These are phyloP conservation scores for Nicator chloris DNA, from an alignment of 2,113 vertebrate genomes.

Conservation along the genomic window DNA sequence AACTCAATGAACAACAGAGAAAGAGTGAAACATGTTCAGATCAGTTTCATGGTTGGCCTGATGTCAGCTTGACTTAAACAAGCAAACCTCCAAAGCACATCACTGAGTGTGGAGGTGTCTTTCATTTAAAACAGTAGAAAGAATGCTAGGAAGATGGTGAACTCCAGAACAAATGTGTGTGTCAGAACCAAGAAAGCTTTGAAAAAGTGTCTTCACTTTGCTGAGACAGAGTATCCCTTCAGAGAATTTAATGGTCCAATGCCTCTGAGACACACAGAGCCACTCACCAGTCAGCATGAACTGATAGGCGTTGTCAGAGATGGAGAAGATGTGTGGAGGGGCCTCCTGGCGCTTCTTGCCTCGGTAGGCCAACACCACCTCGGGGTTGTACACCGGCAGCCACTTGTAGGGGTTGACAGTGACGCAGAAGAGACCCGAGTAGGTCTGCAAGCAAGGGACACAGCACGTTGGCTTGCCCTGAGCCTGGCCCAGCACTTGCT, in stretches of 20 bases:
- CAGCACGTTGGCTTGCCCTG: not conserved
- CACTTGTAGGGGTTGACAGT: slow-evolving; percentile 83
- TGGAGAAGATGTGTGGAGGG: slow-evolving; percentile 80
- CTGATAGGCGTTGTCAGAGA: slow-evolving; percentile 73
- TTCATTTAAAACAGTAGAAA: not conserved
- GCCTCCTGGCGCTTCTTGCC: slow-evolving; percentile 77
- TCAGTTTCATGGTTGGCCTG: not conserved
- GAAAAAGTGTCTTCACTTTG: not conserved
- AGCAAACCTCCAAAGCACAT: not conserved
- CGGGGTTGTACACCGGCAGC: slow-evolving; percentile 80
- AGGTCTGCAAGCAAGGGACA: not conserved
- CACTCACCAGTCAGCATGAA: slow-evolving; percentile 74
- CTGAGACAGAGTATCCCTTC: not conserved
- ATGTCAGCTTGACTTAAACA: not conserved
- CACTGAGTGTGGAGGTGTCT: not conserved
- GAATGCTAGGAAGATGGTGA: not conserved
- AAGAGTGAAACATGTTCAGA: not conserved
- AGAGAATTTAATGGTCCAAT: not conserved
- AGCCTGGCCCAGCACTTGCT: not conserved
- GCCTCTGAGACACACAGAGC: not conserved
- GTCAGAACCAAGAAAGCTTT: not conserved
- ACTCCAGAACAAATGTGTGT: not conserved
- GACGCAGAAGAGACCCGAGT: slow-evolving; percentile 30
- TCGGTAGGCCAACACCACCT: slow-evolving; percentile 77
- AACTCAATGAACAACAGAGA: not conserved